Evolutionary conservation across 2,797 vertebrate genomes (phyloP).

Genomic region (Acridotheres tristis): DNA sequence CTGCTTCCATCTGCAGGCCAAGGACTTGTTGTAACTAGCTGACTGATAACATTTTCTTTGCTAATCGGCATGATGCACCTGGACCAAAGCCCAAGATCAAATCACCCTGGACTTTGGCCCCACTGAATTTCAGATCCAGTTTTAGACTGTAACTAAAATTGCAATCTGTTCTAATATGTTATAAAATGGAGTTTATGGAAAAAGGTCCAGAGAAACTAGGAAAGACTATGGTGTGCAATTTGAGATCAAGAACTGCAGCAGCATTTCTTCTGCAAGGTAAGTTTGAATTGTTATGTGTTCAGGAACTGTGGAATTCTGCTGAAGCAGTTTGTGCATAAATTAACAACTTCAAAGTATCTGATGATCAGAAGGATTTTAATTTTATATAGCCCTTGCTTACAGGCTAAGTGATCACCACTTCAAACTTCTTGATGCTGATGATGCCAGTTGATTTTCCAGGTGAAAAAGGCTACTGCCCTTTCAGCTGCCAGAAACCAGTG

Average conservation of each 20-base stretch:
- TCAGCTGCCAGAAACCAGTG: not conserved
- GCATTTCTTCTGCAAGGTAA: not conserved
- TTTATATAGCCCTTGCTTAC: not conserved
- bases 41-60: constrained; percentile 24
- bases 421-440: not conserved
- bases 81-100: constrained; percentile 16
- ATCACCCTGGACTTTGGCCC: not conserved
- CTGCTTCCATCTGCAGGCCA: constrained; percentile 36
- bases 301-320: not conserved
- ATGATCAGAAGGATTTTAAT: not conserved
- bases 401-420: not conserved
- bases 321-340: not conserved
- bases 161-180: not conserved
- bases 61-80: not conserved
- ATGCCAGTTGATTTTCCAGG: not conserved
- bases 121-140: not conserved
- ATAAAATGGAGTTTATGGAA: not conserved
- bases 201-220: not conserved
- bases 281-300: not conserved
- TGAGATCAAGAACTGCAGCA: not conserved
- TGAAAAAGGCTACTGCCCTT: not conserved
- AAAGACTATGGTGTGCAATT: not conserved
- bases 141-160: not conserved
- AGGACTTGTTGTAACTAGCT: constrained; percentile 49
- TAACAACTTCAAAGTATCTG: not conserved